phyloP scores from a whole-genome alignment of 2,113 vertebrate genomes.

The Rhadina sibilatrix region DNA sequence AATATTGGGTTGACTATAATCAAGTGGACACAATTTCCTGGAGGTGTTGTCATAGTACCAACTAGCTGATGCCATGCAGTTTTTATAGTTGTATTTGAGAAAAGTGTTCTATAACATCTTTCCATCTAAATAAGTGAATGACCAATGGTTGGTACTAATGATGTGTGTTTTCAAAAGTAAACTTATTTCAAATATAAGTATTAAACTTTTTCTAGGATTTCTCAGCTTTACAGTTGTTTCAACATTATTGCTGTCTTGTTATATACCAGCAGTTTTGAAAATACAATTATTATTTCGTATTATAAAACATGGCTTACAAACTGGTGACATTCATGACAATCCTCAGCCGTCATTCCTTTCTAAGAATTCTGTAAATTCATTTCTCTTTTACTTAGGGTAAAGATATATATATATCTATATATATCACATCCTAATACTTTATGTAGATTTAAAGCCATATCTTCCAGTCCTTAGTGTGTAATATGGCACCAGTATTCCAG shows the following conservation, averaged over 20 bases:
- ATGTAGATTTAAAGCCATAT: conserved; percentile 76
- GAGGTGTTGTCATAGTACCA: conserved; percentile 26
- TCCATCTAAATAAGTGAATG: not conserved
- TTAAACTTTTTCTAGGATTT: conserved; percentile 48
- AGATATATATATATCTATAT: not conserved
- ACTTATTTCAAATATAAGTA: not conserved
- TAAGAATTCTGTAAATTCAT: conserved; percentile 54
- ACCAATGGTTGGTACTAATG: conserved; percentile 48
- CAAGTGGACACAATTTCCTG: conserved; percentile 40
- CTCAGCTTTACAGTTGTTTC: conserved; percentile 26
- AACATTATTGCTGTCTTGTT: conserved; percentile 44
- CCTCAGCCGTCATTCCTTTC: conserved; percentile 36
- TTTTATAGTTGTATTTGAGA: conserved; percentile 37
- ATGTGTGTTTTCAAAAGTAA: conserved; percentile 15
- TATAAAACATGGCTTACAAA: conserved; percentile 17
- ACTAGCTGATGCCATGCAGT: not conserved
- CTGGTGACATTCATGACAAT: conserved; percentile 46
- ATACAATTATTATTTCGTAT: not conserved
- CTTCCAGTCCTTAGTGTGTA: conserved; percentile 52
- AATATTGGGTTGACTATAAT: conserved; percentile 45
- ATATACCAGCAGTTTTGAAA: conserved; percentile 51
- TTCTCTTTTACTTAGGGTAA: conserved; percentile 36
- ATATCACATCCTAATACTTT: conserved; percentile 14
- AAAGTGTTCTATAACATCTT: conserved; percentile 1
- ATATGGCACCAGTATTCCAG: conserved; percentile 40